phyloP scores from a whole-genome alignment of 2,113 vertebrate genomes.

The Malaclemys terrapin region DNA sequence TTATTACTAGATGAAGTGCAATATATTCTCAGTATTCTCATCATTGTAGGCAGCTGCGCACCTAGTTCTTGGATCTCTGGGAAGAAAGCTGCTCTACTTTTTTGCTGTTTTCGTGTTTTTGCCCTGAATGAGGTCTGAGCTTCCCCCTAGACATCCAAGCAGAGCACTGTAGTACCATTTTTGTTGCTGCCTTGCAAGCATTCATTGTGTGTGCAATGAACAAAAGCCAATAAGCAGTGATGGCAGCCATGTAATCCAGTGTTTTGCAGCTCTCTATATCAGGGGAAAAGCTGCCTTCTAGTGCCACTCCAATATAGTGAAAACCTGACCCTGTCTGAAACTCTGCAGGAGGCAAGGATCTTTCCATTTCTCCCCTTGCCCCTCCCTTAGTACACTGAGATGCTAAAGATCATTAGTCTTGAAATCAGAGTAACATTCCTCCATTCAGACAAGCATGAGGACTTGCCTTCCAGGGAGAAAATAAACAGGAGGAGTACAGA shows the following conservation, averaged over 20 bases:
- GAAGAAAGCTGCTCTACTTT: neutral
- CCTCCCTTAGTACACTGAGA: neutral
- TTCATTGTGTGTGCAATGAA: neutral
- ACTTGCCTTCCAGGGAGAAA: neutral
- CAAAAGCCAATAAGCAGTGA: slow-evolving; percentile 58
- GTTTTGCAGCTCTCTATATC: slow-evolving; percentile 32
- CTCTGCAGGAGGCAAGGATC: slow-evolving; percentile 40
- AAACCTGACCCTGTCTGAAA: neutral
- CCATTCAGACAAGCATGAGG: neutral
- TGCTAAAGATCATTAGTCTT: neutral
- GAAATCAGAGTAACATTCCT: neutral
- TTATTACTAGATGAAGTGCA: neutral
- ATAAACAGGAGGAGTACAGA: neutral
- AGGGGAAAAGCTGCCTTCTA: slow-evolving; percentile 28
- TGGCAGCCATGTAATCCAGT: slow-evolving; percentile 66
- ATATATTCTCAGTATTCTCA: neutral
- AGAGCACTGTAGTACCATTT: neutral
- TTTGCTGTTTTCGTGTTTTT: neutral
- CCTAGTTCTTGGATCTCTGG: neutral
- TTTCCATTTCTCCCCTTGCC: slow-evolving; percentile 10
- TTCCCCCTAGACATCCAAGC: neutral
- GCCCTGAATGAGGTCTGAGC: neutral
- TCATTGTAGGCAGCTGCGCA: neutral
- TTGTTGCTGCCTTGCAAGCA: neutral
- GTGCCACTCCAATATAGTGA: neutral